Evolutionary conservation across 2,888 invertebrate genomes (phyloP).

Genomic region (Chalcosyrphus nemorum): DNA sequence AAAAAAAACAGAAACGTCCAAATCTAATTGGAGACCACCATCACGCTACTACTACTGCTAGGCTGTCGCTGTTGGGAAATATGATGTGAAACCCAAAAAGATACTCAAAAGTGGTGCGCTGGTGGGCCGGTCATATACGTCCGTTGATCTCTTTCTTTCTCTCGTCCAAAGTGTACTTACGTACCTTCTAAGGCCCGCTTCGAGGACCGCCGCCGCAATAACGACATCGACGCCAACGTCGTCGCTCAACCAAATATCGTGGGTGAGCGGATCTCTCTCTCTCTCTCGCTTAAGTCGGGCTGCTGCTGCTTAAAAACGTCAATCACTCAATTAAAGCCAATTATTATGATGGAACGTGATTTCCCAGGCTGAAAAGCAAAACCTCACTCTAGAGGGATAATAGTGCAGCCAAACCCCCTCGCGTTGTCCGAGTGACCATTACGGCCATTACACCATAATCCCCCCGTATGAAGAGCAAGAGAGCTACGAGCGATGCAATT

Average conservation of each 20-base stretch:
- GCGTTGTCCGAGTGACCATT: constrained; percentile 60
- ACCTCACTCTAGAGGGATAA: constrained; percentile 52
- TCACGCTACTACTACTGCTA: constrained; percentile 48
- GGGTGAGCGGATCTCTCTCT: constrained; percentile 56
- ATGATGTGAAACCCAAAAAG: constrained; percentile 65
- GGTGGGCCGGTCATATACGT: constrained; percentile 56
- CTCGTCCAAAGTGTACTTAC: constrained; percentile 6
- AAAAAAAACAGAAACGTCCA: constrained; percentile 38
- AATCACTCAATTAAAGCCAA: constrained; percentile 82
- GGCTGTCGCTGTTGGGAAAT: constrained; percentile 52
- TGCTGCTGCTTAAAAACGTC: constrained; percentile 78
- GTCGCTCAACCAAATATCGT: constrained; percentile 67
- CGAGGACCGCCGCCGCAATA: constrained; percentile 42
- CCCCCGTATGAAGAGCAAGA: constrained; percentile 33
- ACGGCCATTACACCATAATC: constrained; percentile 66
- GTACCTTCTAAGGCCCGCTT: constrained; percentile 35
- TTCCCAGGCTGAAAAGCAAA: constrained; percentile 64
- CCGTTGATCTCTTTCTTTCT: constrained; percentile 40
- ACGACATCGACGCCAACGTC: constrained; percentile 26
- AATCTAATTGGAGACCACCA: constrained; percentile 73
- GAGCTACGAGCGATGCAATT: constrained; percentile 69
- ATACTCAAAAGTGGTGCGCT: constrained; percentile 58
- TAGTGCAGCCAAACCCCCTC: constrained; percentile 59
- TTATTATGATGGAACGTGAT: constrained; percentile 77
- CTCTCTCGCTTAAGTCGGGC: constrained; percentile 23